Conservation (phyloP, 2,797 vertebrate genomes). For the Podarcis lilfordi region DNA sequence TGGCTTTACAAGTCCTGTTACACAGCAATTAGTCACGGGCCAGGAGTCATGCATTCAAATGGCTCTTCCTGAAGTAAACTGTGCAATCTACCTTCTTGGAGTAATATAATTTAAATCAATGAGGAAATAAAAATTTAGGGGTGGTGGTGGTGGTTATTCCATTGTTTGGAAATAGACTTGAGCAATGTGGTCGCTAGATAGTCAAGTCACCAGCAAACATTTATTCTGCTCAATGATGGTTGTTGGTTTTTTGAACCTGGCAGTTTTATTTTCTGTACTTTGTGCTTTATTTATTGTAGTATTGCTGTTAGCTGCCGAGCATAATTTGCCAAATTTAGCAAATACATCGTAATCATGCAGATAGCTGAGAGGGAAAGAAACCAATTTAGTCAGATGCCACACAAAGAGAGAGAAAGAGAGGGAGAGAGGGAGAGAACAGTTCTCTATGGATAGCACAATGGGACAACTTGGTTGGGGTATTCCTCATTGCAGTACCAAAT, state of each 20-base stretch:
- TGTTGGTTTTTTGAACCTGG: too few relatives aligned
- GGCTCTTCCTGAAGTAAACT: not conserved
- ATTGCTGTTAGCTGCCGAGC: too few relatives aligned
- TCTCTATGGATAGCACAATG: not conserved
- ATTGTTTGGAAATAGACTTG: not conserved
- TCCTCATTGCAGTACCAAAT: not conserved
- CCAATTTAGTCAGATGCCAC: too few relatives aligned
- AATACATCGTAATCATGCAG: too few relatives aligned
- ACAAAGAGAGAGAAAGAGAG: not conserved
- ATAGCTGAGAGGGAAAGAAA: too few relatives aligned
- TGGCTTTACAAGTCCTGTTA: not conserved
- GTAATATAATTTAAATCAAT: not conserved
- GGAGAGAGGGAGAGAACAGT: not conserved
- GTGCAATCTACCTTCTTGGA: not conserved
- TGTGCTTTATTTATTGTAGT: too few relatives aligned
- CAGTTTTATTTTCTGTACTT: too few relatives aligned
- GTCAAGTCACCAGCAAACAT: not conserved
- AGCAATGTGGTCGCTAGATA: not conserved
- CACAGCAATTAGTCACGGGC: not conserved
- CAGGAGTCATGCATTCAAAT: not conserved
- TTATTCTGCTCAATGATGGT: not conserved
- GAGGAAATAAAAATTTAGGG: too few relatives aligned
- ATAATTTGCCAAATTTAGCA: too few relatives aligned
- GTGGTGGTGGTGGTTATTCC: not conserved
- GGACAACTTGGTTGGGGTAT: not conserved